Base-by-base conservation (phyloP, 2,888 invertebrate genomes). In the Elmis aenea region DNA sequence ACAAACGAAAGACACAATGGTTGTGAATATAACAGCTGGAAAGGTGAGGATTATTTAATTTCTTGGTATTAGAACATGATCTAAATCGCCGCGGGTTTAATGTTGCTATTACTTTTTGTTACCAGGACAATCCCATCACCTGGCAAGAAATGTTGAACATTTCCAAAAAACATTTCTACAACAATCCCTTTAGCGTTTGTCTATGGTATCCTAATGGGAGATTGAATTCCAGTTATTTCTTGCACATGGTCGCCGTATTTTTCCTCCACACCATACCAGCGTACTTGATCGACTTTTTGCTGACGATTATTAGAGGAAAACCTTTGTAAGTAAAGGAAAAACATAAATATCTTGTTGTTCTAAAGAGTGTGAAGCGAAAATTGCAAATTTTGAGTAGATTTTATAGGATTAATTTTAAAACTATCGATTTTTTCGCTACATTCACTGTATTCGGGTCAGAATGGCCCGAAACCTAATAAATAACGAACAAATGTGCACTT, bases 141-240 rank as follows among this genome's bases (percentile, higher is more conserved):
- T 97, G 96, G 96, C 85, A 85, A 1, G 75, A 82, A 35, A 81
- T 89, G 23, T 71, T 93, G 42, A 79, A 82, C 35, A 73, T 77
- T 38, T 83, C 79, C 13, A 72, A 73, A 1, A 54, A 71, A 33
- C 73, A 76, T 47, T 72, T 81, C 0, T 73, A 79, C 42, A 76
- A 82, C 52, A 81, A 81, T 52, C 90, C 91, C 0, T 79, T 87
- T 59, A 82, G 85, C 36, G 74, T 83, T 6, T 79, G 83, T 20
- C 72, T 89, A 1, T 86, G 91, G 81, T 85, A 83, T 63, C 85
- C 85, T 0, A 83, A 83, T 3, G 89, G 88, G 0, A 77, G 79
- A 1, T 70, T 82, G 1, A 85, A 85, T 57, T 75, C 76, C 5
- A 84, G 75, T 29, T 77, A 77, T 54, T 57, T 79, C 2, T 66